Percentiles rank a stretch among this genome's conserved stretches.
phyloP scores from a whole-genome alignment of 2,797 vertebrate species.

The Discoglossus pictus region DNA sequence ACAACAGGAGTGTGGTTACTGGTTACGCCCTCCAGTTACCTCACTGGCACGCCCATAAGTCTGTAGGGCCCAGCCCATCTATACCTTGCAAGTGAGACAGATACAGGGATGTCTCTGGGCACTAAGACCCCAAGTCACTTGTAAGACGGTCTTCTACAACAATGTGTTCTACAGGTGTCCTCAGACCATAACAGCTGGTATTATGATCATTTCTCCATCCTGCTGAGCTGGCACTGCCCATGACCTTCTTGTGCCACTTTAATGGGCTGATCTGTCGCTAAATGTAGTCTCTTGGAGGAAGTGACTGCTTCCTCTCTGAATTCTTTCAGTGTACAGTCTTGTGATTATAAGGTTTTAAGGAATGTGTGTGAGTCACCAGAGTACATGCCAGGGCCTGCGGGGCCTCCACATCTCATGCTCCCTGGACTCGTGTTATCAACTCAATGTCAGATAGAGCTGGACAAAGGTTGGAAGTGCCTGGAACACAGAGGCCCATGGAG shows the following conservation, averaged over 20 bases:
- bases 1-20: no score
- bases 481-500: slow-evolving; percentile 23
- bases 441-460: slow-evolving; percentile 16
- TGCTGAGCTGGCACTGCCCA: background rate
- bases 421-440: slow-evolving; percentile 41
- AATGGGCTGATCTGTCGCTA: slow-evolving; percentile 2
- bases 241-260: background rate
- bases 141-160: no score
- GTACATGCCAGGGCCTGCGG: slow-evolving; percentile 31
- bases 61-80: no score
- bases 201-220: no score
- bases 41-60: no score
- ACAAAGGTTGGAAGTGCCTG: slow-evolving; percentile 45
- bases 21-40: no score
- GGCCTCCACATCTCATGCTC: slow-evolving; percentile 38
- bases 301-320: slow-evolving; percentile 34
- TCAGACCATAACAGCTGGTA: no score
- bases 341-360: slow-evolving; percentile 24
- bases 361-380: slow-evolving; percentile 41
- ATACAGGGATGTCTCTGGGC: no score
- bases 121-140: no score
- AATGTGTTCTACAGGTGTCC: no score
- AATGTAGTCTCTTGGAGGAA: slow-evolving; percentile 10
- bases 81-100: no score
- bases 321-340: slow-evolving; percentile 16